Evolutionary conservation across 2,797 vertebrate genomes (phyloP), one percentile per base, ranked within the genome.

Genomic region (Pseudocheirus occidentalis): DNA sequence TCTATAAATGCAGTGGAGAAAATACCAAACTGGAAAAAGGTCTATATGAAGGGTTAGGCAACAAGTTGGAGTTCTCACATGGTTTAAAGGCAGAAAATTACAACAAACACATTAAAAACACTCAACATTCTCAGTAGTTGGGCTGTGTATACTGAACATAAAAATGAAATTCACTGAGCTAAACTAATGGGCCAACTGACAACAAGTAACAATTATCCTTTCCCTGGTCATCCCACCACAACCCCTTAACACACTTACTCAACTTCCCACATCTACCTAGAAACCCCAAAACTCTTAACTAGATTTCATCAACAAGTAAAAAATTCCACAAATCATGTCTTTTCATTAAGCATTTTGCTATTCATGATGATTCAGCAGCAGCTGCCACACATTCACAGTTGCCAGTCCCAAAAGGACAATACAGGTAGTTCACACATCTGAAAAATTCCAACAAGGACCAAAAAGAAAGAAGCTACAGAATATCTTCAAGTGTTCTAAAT

Each of bases 281-380:
- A 97, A 97, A 90, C 12, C 87, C 93, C 34, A 46, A 29, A 46
- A 95, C 62, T 92, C 54, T 90, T 95, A 57, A 97, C 28, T 66
- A 46, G 24, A 87, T 34, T 87, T 87, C 90, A 90, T 55, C 12
- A 55, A 6, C 55, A 53, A 90, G 90, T 90, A 53, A 53, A 90
- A 90, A 90, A 55, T 90, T 90, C 52, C 90, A 91, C 55, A 53
- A 96, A 97, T 97, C 96, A 97, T 97, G 98, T 97, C 91, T 93
- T 96, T 96, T 98, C 97, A 97, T 96, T 96, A 97, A 97, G 94
- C 92, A n/a, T 93, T 94, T 55, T 94, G 81, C 58, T 95, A 95
- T 95, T 97, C 97, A 97, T 97, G 97, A 97, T 98, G 97, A 98
- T 97, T 98, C 98, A 97, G 97, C 98, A 97, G 73, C 89, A 91